Base-by-base conservation (phyloP, 2,797 vertebrate genomes). In the Micromesistius poutassou region DNA sequence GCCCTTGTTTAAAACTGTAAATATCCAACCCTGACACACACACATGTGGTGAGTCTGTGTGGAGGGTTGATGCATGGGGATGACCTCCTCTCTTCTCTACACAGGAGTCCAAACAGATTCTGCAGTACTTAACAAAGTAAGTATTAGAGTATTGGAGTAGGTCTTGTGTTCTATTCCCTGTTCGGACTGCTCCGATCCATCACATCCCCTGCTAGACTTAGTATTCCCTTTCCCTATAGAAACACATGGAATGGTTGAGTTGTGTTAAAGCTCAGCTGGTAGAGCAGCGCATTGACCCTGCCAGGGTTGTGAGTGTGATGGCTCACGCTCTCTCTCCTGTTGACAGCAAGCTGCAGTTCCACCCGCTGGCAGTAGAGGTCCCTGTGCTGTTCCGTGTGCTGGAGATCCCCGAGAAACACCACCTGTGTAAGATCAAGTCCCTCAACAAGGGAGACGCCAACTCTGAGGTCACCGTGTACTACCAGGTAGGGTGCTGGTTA, bases 51-150 rank as follows among this genome's bases (percentile, higher is more conserved):
- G 19, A 16, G 9, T 72, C 14, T 22, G 16, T 55, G 46, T 55
- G 46, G 46, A 22, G 4, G 19, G 4, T 5, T 22, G 19, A 55
- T 16, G 46, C 46, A 22, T 19, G 16, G 16, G 16, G 46, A 25
- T 62, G 22, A 36, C 31, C 36, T 13, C 22, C 9, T 74, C 5
- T 30, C 9, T 46, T 42, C 73, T 40, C 13, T 42, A 22, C 38
- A 76, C 81, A 99, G 97, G 97, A 97, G 90, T 96, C 97, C 40
- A 91, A 92, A 86, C 94, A 95, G 87, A 97, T 99, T 75, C 91
- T 98, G 85, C 95, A 95, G 87, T 96, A 94, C 0, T 94, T 98
- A 89, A 93, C 93, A 71, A 90, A 96, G 97, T 99, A 91, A 97
- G 97, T 30, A 71, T 25, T 68, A 62, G n/a, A n/a, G n/a, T n/a